Evolutionary conservation across 2,888 invertebrate genomes (phyloP), one percentile per base, ranked within the genome.

Genomic region (Rhagium mordax): DNA sequence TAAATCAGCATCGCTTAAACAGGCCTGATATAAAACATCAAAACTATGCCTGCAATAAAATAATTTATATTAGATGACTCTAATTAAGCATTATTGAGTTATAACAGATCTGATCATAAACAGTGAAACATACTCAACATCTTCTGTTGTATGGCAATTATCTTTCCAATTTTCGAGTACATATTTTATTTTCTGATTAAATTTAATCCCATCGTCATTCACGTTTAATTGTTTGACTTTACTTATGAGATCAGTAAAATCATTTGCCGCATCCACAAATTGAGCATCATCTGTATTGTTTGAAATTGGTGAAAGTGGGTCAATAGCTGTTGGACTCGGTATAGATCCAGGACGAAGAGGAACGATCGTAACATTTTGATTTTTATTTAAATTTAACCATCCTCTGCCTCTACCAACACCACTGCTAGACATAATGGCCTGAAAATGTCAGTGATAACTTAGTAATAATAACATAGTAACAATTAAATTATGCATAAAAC

Each of bases 201-300:
- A 83, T 71, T 84, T 74, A 61, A 87, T 88, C 5, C 87, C 87
- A 79, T 88, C 88, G 75, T 88, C 88, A 8, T 81, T 79, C 8
- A 81, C 68, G 75, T 83, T 83, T 24, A 87, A 76, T 70, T 84
- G 81, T 59, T 83, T 82, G n/a, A 87, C 78, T 72, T 79, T 78
- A 5, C 78, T 78, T 20, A 86, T 77, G 24, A 87, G 77, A 72
- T 75, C 78, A 47, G 64, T 67, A 64, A 76, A 78, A 70, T 80
- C 79, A 60, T 61, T 57, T 53, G 68, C 13, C 8, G 74, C 70
- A 69, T 81, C 78, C 48, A 64, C 69, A 65, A 76, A 79, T 55
- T 70, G 57, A 29, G 51, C 51, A 10, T 75, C 73, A 21, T 75
- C 77, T 20, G 59, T 49, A 48, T 29, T 51, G 47, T 53, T 15